Evolutionary conservation across 2,888 invertebrate species (phyloP).

Genomic region (Gibbula magus): DNA sequence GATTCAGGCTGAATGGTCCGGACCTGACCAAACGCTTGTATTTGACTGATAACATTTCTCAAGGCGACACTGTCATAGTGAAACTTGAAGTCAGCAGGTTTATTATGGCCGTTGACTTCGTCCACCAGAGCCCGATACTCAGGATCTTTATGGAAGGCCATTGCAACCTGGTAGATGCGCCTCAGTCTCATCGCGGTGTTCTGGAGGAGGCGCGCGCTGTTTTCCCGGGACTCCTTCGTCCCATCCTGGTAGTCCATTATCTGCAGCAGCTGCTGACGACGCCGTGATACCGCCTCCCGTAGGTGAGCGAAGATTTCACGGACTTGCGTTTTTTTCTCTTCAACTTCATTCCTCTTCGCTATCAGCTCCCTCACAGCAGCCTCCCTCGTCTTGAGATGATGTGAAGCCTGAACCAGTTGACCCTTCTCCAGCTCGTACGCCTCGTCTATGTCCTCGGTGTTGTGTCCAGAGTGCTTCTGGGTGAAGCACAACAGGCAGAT

Average conservation of each 20-base stretch:
- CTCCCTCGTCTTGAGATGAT: background rate
- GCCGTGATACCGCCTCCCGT: background rate
- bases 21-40: no score
- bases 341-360: background rate
- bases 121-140: background rate
- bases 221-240: no score
- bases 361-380: background rate
- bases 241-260: background rate
- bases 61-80: no score
- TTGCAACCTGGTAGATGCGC: background rate
- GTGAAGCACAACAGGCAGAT: constrained; percentile 10
- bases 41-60: no score
- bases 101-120: no score
- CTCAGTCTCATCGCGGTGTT: background rate
- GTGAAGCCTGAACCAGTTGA: background rate
- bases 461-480: background rate
- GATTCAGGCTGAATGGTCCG: no score
- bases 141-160: background rate
- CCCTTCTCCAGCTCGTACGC: background rate
- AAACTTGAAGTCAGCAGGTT: no score
- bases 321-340: background rate
- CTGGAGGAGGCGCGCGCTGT: background rate
- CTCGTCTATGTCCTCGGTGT: background rate
- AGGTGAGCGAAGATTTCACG: background rate
- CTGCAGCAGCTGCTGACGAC: background rate